Conservation (phyloP, 1,140 invertebrate genomes). For the Platyscapa corneri region DNA sequence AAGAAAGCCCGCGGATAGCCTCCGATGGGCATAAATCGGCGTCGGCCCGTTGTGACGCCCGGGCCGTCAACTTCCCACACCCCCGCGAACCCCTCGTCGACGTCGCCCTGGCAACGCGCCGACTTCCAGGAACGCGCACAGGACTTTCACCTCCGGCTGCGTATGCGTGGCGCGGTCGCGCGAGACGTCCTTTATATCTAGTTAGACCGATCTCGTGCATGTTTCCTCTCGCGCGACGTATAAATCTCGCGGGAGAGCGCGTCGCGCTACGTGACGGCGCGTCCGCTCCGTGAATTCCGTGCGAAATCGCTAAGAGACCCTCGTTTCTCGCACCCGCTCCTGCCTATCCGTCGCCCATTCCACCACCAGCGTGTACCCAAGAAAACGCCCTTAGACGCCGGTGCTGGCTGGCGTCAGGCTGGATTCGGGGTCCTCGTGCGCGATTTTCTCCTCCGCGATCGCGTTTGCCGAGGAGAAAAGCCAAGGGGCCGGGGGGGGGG, state of each 20-base stretch:
- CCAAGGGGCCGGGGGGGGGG: no score
- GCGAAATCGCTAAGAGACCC: neutral
- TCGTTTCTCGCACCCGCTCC: neutral
- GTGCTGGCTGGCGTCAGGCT: no score
- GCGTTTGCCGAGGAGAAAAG: no score
- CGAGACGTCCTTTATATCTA: conserved; percentile 36
- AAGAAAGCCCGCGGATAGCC: no score
- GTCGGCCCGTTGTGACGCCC: neutral
- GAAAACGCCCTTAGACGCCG: no score
- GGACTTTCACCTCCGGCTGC: conserved; percentile 10
- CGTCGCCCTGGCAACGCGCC: conserved; percentile 5
- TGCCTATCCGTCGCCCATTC: no score
- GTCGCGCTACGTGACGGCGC: neutral
- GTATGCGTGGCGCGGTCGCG: no score
- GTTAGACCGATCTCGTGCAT: conserved; percentile 36
- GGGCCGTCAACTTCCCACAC: conserved; percentile 1
- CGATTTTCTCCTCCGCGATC: no score
- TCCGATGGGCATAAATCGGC: neutral
- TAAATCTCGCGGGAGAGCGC: conserved; percentile 9
- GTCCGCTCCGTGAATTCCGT: neutral
- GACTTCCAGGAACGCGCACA: neutral
- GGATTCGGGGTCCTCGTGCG: no score
- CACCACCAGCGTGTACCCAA: no score
- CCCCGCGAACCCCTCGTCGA: neutral
- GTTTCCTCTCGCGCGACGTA: neutral